Base-by-base conservation (phyloP, 2,797 vertebrate genomes). In the Sarcophilus harrisii region DNA sequence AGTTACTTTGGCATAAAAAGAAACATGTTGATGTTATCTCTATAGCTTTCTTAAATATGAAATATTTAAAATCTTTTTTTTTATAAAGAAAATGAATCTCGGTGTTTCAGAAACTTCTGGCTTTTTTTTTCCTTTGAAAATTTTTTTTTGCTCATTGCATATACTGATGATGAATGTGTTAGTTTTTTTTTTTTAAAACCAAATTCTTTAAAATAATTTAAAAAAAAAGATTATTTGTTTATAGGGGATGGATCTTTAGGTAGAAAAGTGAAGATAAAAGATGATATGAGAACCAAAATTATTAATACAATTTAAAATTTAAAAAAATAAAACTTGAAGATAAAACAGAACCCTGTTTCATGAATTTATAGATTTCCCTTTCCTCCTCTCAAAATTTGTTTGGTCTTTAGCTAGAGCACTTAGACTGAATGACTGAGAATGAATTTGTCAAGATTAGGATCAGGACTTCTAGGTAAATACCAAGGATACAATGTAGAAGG, bases 381-480 rank as follows among this genome's bases (percentile, higher is more conserved):
- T 57, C n/a, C 38, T 81, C n/a, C 1, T 58, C 21, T 52, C 21
- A 66, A 13, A 2, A 91, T 18, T 90, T 54, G 57, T 58, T 93
- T 97, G 90, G 29, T 94, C 18, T 92, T 92, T 91, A 54, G 57
- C 73, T 95, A 9, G 81, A 62, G 93, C 81, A 60, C 1, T 32
- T 81, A 16, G 90, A 92, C 57, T 91, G 57, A 89, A 93, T 10
- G 8, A 27, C 8, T 81, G 18, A 81, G 38, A 16, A 45, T 38
- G n/a, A 45, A 9, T 6, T 81, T 38, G 73, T 81, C 73, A 45
- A 45, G 18, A 8, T 8, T 81, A 45, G 12, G 9, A 13, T 32
- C 52, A 94, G 58, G 29, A 27, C 92, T 93, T 57, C 81, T 90
- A 1, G 91, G 2, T 54, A 52, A 0, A 62, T 45, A 90, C 1